Evolutionary conservation across 1,140 invertebrate genomes (phyloP), one percentile per base, ranked within the genome.

Genomic region (Trachelipus rathkii): DNA sequence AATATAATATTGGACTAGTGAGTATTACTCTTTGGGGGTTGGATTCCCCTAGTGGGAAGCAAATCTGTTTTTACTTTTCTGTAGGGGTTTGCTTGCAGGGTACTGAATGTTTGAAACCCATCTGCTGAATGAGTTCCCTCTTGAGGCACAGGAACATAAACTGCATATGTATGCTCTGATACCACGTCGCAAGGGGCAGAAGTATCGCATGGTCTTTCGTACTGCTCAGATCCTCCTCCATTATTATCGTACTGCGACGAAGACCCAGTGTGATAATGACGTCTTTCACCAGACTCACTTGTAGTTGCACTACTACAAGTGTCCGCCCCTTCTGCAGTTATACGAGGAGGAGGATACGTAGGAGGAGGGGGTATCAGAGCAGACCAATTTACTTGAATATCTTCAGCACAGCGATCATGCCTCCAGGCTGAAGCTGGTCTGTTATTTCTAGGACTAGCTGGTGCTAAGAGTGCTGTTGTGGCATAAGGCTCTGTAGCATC

Each of bases 91-190:
- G 50, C 50, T 8, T 60, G 50, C 50, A 60, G 50, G 19, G 50
- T 60, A 19, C 50, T 60, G 19, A 60, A 60, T 19, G 50, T 60
- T 60, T 60, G 50, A 8, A 60, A 60, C 11, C 11, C 11, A 19
- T 60, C 50, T 60, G 11, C 50, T 1, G 33, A 33, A 33, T 33
- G 33, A 13, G 11, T 2, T 19, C 50, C 50, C 2, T 60, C 50
- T 13, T 60, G 50, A 1, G 50, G 19, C 1, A 60, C 50, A 19
- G 50, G 50, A 19, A 19, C 19, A 60, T 78, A 80, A 9, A 73
- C 74, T 7, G 77, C 79, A 50, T 80, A 80, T 10, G 79, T 80
- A 71, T 80, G 77, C n/a, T 78, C 76, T 10, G 79, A 80, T 60
- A 74, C 71, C 10, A 53, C 71, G 33, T 78, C 77, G 21, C 72